phyloP scores from a whole-genome alignment of 1,140 invertebrate genomes.

The Pollicipes pollicipes region DNA sequence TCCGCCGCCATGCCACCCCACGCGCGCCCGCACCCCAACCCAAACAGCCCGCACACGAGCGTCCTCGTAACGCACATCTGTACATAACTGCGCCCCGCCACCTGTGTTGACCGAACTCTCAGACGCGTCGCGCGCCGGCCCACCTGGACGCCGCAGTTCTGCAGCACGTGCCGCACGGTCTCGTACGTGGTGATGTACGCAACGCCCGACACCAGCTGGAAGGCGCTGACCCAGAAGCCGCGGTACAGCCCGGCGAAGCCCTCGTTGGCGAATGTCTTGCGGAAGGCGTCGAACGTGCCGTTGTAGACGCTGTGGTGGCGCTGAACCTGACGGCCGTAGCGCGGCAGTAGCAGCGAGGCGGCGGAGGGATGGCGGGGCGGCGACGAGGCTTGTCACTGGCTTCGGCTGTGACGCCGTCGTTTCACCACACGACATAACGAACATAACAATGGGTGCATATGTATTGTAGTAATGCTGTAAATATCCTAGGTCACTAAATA shows the following conservation, averaged over 20 bases:
- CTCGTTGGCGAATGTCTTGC: constrained; percentile 73
- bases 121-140: neutral
- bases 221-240: constrained; percentile 86
- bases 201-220: constrained; percentile 63
- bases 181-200: constrained; percentile 94
- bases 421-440: no score
- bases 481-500: no score
- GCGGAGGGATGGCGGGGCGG: no score
- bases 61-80: no score
- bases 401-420: no score
- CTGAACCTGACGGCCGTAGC: constrained; percentile 37
- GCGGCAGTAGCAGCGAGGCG: constrained; percentile 11
- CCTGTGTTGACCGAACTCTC: neutral
- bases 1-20: neutral
- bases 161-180: constrained; percentile 62
- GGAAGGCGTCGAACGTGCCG: constrained; percentile 72
- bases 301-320: constrained; percentile 63
- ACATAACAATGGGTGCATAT: no score
- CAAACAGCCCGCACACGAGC: no score
- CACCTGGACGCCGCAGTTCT: constrained; percentile 33
- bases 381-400: no score
- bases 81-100: neutral
- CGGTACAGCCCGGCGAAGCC: constrained; percentile 72
- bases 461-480: no score
- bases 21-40: no score